Base-by-base conservation (phyloP, 2,113 vertebrate genomes). In the Romanogobio albipinnatus region DNA sequence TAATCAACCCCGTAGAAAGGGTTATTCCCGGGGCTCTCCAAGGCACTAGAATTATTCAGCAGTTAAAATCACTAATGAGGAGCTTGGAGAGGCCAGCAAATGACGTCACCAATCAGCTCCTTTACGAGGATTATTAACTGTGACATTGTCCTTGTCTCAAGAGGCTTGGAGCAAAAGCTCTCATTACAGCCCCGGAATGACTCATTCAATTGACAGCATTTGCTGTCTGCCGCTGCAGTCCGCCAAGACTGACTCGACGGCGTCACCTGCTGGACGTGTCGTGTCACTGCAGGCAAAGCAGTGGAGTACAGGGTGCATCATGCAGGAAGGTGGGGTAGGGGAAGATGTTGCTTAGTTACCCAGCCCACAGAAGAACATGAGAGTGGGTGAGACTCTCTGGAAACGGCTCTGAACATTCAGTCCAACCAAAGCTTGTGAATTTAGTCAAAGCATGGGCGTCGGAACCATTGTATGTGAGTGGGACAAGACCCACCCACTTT, bases 201-300 rank as follows among this genome's bases (percentile, higher is more conserved):
- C 89, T 93, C 92, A 93, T 92, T 82, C 87, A 24, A 15, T 82
- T 71, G 58, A 58, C 70, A 14, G 47, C 22, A 33, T 53, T 10
- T 73, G 22, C 10, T 33, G 39, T 68, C 17, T 29, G 83, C 62
- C 5, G 24, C 82, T 13, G 7, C 14, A 26, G 58, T 76, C 49
- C 9, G 17, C 24, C 26, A 56, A 81, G 53, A 81, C 81, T 85
- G 85, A 76, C 86, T 76, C 75, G 87, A 89, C 81, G 91, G 89
- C 66, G 91, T 82, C 92, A 64, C 88, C 92, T 91, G 49, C 89
- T 85, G 93, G 92, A 26, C 36, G 43, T 9, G 1, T 13, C 0
- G 6, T n/a, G 75, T 78, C 5, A 84, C 14, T 90, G 85, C 89
- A 68, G 51, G 10, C 56, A 70, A 8, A 51, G 26, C 66, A 33